phyloP scores from a whole-genome alignment of 2,797 vertebrate species.

The Morus bassanus region DNA sequence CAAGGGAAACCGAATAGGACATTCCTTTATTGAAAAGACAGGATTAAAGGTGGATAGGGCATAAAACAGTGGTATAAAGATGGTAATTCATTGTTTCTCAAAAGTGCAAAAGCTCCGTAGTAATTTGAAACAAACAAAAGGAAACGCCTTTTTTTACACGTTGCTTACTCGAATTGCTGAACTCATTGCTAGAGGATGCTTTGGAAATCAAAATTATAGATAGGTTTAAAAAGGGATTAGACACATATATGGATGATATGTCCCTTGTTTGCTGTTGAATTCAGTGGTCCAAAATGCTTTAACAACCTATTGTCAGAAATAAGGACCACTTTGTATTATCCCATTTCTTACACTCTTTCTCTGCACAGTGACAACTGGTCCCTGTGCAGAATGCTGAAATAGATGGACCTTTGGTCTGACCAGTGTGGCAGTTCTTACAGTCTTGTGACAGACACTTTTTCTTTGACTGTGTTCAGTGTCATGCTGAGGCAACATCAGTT shows the following conservation, averaged over 20 bases:
- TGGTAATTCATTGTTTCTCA: background rate
- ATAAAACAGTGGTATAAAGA: background rate
- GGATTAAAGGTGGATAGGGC: background rate
- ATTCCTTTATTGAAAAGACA: background rate
- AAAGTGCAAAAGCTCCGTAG: background rate
- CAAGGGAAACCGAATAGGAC: background rate
- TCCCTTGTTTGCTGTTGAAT: background rate
- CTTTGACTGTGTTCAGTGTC: constrained; percentile 4
- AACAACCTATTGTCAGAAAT: background rate
- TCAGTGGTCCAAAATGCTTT: background rate
- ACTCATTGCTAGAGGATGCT: background rate
- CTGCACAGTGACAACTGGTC: background rate
- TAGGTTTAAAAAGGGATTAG: background rate
- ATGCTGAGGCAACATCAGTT: constrained; percentile 4
- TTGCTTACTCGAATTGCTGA: background rate
- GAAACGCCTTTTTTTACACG: background rate
- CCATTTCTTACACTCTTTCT: background rate
- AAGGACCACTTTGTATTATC: background rate
- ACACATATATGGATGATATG: background rate
- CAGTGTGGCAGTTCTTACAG: background rate
- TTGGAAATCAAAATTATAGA: background rate
- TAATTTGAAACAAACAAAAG: background rate
- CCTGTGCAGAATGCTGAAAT: background rate
- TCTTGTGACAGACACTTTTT: background rate
- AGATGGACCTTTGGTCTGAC: background rate